Base-by-base conservation (phyloP, 2,888 invertebrate species). In the Lapara coniferarum region DNA sequence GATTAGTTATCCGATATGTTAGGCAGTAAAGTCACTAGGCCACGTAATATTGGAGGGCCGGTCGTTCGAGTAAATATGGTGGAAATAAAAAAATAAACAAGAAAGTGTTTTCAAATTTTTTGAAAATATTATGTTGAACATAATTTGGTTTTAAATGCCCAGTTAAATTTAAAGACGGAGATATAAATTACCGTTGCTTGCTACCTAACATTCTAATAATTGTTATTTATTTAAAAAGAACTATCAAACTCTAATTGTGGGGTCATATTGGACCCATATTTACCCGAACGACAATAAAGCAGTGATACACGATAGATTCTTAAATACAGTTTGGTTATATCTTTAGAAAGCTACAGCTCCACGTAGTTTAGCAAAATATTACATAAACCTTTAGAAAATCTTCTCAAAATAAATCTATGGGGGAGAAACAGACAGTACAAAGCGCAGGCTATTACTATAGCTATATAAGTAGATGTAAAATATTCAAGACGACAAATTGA, bases 401-500 rank as follows among this genome's bases (percentile, higher is more conserved):
- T 59, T 53, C 53, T 53, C 53, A 53, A 53, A 55, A 55, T 19
- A 2, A 2, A 55, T 55, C 10, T 19, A 55, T 55, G 19, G 55
- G 19, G 49, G 30, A 63, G 46, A 19, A 49, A 63, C 10, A 19
- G 44, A 19, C 16, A 63, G 63, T 63, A 63, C 73, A 72, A 88
- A 89, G 88, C 88, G 79, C 13, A 49, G 49, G 49, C 82, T 74
- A 25, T 82, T 80, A 82, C 77, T 77, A 85, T 84, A 87, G 77
- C 82, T 82, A 85, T 74, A 82, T 86, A 59, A 63, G 63, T 63
- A 55, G 63, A 63, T 63, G 63, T 63, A 63, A 87, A 86, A 89
- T 87, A 81, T 86, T 80, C 87, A 88, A 91, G 89, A 90, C 87
- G 87, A 87, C 81, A 89, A 93, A 92, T 93, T 93, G 93, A 93